phyloP scores from a whole-genome alignment of 2,113 vertebrate genomes.

The Arizona elegans region DNA sequence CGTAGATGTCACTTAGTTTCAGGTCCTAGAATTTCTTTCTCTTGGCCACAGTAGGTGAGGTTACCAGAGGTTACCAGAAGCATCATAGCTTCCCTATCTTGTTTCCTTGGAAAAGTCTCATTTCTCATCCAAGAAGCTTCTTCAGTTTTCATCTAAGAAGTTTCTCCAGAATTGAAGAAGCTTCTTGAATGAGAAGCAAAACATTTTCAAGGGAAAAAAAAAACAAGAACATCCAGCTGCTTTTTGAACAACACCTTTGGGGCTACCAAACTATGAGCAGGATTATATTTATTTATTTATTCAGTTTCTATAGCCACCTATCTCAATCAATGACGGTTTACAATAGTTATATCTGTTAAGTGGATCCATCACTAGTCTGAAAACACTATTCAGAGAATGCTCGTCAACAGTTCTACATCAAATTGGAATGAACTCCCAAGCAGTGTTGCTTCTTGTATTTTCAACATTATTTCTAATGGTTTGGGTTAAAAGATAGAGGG shows the following conservation, averaged over 20 bases:
- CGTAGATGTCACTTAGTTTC: background rate
- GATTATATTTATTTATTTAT: too few species aligned
- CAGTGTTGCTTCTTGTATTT: background rate
- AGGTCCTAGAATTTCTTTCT: background rate
- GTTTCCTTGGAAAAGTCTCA: too few species aligned
- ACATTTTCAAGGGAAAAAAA: too few species aligned
- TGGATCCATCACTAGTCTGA: background rate
- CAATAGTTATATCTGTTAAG: background rate
- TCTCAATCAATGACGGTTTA: too few species aligned
- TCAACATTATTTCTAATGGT: background rate
- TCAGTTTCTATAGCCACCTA: too few species aligned
- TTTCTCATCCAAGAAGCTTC: too few species aligned
- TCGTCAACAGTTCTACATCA: background rate
- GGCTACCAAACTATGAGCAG: too few species aligned
- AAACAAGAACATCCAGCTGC: too few species aligned
- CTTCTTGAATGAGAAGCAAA: too few species aligned
- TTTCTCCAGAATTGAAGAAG: too few species aligned
- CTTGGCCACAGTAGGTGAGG: background rate
- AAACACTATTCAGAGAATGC: background rate
- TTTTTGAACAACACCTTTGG: too few species aligned
- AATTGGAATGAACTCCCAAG: background rate
- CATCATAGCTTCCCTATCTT: background rate
- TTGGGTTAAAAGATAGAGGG: background rate
- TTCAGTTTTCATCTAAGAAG: too few species aligned
- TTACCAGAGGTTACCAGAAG: background rate